These are phyloP conservation scores for Eriosoma lanigerum DNA, from an alignment of 1,140 invertebrate species.

Conservation along the genomic window DNA sequence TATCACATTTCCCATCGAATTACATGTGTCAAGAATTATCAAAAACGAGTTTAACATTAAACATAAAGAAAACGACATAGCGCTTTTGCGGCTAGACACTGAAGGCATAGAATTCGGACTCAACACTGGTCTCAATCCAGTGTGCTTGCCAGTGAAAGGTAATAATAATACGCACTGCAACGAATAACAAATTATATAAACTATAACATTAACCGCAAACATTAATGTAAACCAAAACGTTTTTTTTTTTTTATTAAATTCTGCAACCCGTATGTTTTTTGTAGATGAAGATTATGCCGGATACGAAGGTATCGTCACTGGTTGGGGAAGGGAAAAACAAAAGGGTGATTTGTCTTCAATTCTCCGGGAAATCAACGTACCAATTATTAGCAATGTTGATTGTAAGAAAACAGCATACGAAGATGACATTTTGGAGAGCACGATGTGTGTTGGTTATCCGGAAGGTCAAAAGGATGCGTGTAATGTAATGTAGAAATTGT, in stretches of 20 bases:
- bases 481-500: conserved; percentile 53
- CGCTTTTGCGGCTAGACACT: conserved; percentile 67
- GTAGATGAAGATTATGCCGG: conserved; percentile 55
- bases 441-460: conserved; percentile 79
- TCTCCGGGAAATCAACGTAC: conserved; percentile 65
- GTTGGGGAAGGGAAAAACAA: conserved; percentile 55
- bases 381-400: conserved; percentile 71
- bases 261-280: neutral
- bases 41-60: conserved; percentile 68
- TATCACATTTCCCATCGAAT: conserved; percentile 61
- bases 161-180: too few species aligned
- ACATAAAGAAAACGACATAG: conserved; percentile 83
- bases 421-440: conserved; percentile 77
- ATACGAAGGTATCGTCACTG: conserved; percentile 55
- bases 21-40: conserved; percentile 64
- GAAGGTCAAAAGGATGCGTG: conserved; percentile 76
- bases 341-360: conserved; percentile 49
- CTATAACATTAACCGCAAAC: neutral
- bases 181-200: neutral
- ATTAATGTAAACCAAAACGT: too few species aligned
- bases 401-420: conserved; percentile 71
- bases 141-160: conserved; percentile 69
- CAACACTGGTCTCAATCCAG: conserved; percentile 64
- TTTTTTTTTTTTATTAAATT: too few species aligned
- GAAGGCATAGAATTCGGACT: conserved; percentile 62